Percentiles rank a stretch among this genome's conserved stretches.
Evolutionary conservation across 2,113 vertebrate species (phyloP).

Genomic region (Erythrolamprus reginae): DNA sequence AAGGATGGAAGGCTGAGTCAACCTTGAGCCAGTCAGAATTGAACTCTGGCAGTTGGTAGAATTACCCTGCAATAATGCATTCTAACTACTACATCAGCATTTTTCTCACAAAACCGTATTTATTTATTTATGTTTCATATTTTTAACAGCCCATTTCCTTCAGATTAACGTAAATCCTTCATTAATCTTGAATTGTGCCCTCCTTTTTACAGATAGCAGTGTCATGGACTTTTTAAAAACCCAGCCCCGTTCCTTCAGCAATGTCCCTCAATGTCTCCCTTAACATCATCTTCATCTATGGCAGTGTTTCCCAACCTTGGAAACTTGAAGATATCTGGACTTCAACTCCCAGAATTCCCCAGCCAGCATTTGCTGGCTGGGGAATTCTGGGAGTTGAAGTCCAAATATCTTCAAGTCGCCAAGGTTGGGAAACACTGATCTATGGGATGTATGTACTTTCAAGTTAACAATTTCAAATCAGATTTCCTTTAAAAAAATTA

Average conservation of each 20-base stretch:
- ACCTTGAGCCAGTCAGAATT: not conserved
- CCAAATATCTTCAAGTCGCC: too few species aligned
- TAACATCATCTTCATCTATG: not conserved
- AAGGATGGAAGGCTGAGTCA: not conserved
- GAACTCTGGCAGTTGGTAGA: not conserved
- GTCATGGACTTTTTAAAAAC: not conserved
- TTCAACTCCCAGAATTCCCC: too few species aligned
- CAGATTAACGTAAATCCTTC: not conserved
- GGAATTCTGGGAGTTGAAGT: too few species aligned
- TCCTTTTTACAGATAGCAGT: not conserved
- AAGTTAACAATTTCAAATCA: not conserved
- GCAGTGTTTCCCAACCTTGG: too few species aligned
- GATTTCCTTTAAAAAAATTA: not conserved
- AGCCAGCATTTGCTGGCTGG: too few species aligned
- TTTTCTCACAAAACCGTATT: not conserved
- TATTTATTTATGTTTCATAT: not conserved
- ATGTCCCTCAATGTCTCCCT: not conserved
- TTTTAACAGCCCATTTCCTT: not conserved
- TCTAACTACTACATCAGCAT: not conserved
- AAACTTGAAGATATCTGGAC: too few species aligned
- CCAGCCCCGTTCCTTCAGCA: not conserved
- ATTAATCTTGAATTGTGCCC: not conserved
- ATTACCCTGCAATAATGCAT: not conserved
- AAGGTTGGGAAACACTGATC: too few species aligned
- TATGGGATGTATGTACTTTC: not conserved